Conservation (phyloP, 2,888 invertebrate genomes). For the Baronia brevicornis region DNA sequence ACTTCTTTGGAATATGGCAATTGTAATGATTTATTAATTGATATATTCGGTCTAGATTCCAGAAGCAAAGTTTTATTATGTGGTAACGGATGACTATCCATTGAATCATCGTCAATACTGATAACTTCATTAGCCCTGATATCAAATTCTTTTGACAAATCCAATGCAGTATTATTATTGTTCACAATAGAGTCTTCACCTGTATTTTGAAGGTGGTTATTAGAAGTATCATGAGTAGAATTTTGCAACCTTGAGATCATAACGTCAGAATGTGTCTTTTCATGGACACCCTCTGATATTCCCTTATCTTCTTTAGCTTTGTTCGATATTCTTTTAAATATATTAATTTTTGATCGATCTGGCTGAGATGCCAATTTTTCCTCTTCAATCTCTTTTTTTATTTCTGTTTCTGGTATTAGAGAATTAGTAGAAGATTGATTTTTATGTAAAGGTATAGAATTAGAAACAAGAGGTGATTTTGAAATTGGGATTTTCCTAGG, state of each 20-base stretch:
- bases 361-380: constrained; percentile 85
- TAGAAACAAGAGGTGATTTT: constrained; percentile 62
- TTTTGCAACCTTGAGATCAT: constrained; percentile 66
- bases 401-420: constrained; percentile 51
- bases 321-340: constrained; percentile 90
- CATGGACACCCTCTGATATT: constrained; percentile 52
- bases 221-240: constrained; percentile 40
- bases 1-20: constrained; percentile 64
- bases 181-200: constrained; percentile 62
- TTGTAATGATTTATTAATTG: constrained; percentile 64
- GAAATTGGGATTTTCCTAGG: constrained; percentile 69
- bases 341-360: constrained; percentile 89
- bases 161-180: constrained; percentile 68
- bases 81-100: constrained; percentile 45
- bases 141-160: constrained; percentile 67
- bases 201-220: constrained; percentile 46
- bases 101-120: constrained; percentile 64
- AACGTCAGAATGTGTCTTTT: constrained; percentile 55
- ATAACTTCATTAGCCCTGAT: constrained; percentile 69
- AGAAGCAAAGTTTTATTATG: constrained; percentile 30
- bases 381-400: constrained; percentile 70
- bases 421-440: constrained; percentile 39
- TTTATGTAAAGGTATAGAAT: constrained; percentile 50
- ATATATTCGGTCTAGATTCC: constrained; percentile 49
- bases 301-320: constrained; percentile 80